Percentiles rank a stretch among this genome's conserved stretches.
These are phyloP conservation scores for Cololabis saira DNA, from an alignment of 2,113 vertebrate species.

Conservation along the genomic window DNA sequence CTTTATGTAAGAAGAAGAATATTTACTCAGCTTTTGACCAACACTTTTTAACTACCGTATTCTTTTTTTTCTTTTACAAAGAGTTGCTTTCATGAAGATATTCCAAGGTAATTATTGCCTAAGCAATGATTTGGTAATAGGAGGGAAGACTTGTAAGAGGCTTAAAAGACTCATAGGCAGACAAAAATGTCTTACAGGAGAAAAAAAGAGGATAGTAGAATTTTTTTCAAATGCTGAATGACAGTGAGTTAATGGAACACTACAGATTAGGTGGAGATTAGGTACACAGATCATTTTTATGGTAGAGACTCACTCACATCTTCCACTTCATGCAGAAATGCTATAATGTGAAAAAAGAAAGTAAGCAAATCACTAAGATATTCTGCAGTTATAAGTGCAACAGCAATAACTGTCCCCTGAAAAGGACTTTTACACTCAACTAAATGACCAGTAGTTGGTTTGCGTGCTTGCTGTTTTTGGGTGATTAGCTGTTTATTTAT, in stretches of 20 bases:
- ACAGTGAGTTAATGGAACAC: not conserved
- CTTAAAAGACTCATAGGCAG: not conserved
- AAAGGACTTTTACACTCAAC: too few relatives aligned
- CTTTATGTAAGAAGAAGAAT: not conserved
- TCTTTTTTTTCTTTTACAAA: not conserved
- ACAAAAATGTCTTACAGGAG: not conserved
- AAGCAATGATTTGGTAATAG: not conserved
- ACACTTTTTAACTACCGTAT: too few relatives aligned
- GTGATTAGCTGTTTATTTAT: too few relatives aligned
- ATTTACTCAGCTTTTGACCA: too few relatives aligned
- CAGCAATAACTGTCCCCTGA: not conserved
- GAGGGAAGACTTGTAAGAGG: not conserved
- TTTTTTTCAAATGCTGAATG: constrained; percentile 2
- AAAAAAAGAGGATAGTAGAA: not conserved
- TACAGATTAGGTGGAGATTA: constrained; percentile 4
- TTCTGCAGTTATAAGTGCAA: not conserved
- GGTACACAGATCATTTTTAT: not conserved
- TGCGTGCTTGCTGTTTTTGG: too few relatives aligned
- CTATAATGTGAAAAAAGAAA: not conserved
- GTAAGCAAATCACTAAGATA: not conserved
- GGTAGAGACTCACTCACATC: not conserved
- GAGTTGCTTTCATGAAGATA: not conserved
- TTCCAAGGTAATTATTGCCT: not conserved
- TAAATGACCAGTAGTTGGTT: too few relatives aligned
- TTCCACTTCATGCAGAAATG: not conserved